Percentiles rank a stretch among this genome's conserved stretches.
Conservation (phyloP, 2,888 invertebrate species). For the Philaethria dido region DNA sequence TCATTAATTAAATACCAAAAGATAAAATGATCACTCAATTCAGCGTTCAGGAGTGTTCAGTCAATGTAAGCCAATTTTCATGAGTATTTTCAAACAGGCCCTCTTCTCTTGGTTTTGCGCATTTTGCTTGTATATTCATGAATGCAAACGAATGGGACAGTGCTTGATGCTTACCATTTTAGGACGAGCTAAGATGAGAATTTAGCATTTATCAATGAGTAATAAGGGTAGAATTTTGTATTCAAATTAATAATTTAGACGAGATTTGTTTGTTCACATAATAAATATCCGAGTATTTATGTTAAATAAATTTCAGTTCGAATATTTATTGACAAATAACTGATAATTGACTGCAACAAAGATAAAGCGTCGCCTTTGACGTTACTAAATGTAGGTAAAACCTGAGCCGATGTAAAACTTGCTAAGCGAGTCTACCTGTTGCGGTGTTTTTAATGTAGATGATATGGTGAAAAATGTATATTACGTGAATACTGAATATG, state of each 20-base stretch:
- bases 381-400: constrained; percentile 11
- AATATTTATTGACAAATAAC: neutral
- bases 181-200: constrained; percentile 18
- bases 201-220: constrained; percentile 16
- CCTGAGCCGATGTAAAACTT: constrained; percentile 8
- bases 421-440: constrained; percentile 20
- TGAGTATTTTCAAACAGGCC: constrained; percentile 55
- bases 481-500: neutral
- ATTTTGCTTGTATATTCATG: constrained; percentile 56
- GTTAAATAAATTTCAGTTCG: neutral
- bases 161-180: constrained; percentile 34
- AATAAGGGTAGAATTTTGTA: neutral
- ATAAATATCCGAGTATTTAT: neutral
- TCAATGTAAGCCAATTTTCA: neutral
- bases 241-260: neutral
- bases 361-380: constrained; percentile 3
- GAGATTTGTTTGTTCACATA: too few species aligned
- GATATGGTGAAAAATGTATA: neutral
- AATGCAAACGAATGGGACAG: constrained; percentile 57
- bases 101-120: constrained; percentile 67
- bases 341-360: neutral
- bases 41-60: neutral
- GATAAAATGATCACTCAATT: neutral
- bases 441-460: constrained; percentile 9
- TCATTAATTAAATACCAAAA: neutral